A percentile compares a stretch with the other conserved stretches of the same genome.
phyloP scores from a whole-genome alignment of 2,797 vertebrate species.

The Cynodonichthys magdalenae region DNA sequence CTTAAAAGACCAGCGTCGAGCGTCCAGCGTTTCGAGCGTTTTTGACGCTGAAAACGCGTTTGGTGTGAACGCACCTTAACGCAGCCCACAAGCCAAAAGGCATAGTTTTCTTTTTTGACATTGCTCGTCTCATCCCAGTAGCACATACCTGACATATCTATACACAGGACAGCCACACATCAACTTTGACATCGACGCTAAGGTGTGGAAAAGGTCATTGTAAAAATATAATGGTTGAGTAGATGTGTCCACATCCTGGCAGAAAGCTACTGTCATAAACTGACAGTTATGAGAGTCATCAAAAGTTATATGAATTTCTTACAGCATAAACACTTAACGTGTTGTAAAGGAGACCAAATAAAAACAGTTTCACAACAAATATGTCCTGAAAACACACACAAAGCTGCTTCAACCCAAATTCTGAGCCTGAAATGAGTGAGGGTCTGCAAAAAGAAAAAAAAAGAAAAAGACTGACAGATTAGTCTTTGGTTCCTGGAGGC shows the following conservation, averaged over 20 bases:
- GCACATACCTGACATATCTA: slow-evolving; percentile 56
- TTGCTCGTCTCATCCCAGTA: slow-evolving; percentile 53
- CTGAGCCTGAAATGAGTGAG: slow-evolving; percentile 48
- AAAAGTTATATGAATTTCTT: slow-evolving; percentile 12
- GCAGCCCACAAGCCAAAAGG: slow-evolving; percentile 26
- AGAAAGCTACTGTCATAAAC: slow-evolving; percentile 24
- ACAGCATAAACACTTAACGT: slow-evolving; percentile 6
- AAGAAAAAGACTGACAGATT: slow-evolving; percentile 69
- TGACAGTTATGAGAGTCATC: slow-evolving; percentile 35
- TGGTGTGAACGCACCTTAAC: no score
- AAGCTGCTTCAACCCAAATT: slow-evolving; percentile 38
- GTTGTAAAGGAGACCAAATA: slow-evolving; percentile 20
- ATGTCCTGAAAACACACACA: slow-evolving; percentile 4
- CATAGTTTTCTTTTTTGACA: slow-evolving; percentile 29
- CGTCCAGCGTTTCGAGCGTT: no score
- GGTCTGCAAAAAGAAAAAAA: slow-evolving; percentile 41
- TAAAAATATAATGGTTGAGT: slow-evolving; percentile 46
- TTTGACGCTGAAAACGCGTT: no score
- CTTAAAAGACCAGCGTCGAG: no score
- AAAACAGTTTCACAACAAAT: slow-evolving; percentile 24
- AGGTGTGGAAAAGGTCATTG: slow-evolving; percentile 66
- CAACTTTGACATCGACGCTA: slow-evolving; percentile 42
- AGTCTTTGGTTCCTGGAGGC: slow-evolving; percentile 77
- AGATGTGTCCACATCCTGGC: slow-evolving; percentile 10
- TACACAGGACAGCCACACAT: slow-evolving; percentile 47